Base-by-base conservation (phyloP, 2,888 invertebrate species). In the Phengaris alcon region DNA sequence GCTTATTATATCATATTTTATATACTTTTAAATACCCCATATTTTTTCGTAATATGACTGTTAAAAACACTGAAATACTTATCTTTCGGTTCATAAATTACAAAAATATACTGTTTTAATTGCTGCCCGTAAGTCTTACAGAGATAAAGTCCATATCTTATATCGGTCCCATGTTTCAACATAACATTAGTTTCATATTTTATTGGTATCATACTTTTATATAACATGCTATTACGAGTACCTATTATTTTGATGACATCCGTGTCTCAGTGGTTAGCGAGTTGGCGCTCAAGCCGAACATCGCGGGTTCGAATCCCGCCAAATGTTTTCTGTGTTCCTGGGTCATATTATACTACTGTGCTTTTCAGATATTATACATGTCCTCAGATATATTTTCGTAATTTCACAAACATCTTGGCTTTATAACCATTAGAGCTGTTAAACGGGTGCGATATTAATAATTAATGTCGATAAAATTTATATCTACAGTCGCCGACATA, bases 381-480 rank as follows among this genome's bases (percentile, higher is more conserved):
- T 72, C 52, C 22, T 72, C 7, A 10, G 8, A 6, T 6, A 46
- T 10, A 22, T 72, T 72, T 52, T 22, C 6, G 9, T 64, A 35
- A 22, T 22, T 64, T 35, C 6, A 12, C 5, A 10, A 52, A 72
- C 51, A 70, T 52, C 22, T 6, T 51, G 3, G 6, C 15, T 44
- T 55, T 55, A 15, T 55, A 73, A 35, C 57, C 73, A 73, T 73
- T 54, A 57, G n/a, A 74, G 64, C 12, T 64, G 35, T 64, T 13
- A 64, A 64, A 44, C n/a, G 46, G 74, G 74, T 74, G 72, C 35
- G 46, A 51, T 22, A 1, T 22, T 22, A 22, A 22, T 74, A 57
- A 51, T 64, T 44, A 22, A 68, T 74, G 51, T 64, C 68, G 74
- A 68, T 74, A 68, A 48, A 64, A 46, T 64, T 22, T 68, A 68